Percentiles rank a stretch among this genome's conserved stretches.
Conservation (phyloP, 2,113 vertebrate species). For the Phyllopteryx taeniolatus region DNA sequence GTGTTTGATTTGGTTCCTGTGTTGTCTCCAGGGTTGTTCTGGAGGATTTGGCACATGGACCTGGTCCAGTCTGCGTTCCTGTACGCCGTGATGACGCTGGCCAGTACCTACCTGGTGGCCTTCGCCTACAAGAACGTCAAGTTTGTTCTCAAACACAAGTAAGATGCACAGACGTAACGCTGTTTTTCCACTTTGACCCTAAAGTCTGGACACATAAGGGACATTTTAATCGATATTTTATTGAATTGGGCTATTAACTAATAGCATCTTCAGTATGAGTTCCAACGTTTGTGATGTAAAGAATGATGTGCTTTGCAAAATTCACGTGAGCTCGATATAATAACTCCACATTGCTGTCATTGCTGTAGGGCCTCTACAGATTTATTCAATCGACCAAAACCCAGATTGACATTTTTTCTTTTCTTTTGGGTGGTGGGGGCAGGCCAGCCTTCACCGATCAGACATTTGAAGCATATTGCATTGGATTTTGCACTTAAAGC, state of each 20-base stretch:
- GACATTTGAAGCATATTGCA: too few species aligned
- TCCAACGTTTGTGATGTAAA: not conserved
- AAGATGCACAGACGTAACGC: conserved; percentile 41
- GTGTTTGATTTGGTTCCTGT: not conserved
- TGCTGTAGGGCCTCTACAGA: too few species aligned
- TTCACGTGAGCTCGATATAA: not conserved
- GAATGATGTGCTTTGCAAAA: not conserved
- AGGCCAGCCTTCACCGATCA: too few species aligned
- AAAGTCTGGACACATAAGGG: too few species aligned
- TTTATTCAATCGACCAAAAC: too few species aligned
- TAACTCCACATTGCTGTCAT: not conserved
- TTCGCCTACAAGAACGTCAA: conserved; percentile 99
- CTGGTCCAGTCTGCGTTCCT: conserved; percentile 95
- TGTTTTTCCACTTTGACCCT: too few species aligned
- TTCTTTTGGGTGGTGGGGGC: too few species aligned
- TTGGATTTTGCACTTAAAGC: too few species aligned
- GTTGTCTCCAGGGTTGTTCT: conserved; percentile 84
- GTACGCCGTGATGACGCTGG: conserved; percentile 93
- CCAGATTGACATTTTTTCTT: too few species aligned
- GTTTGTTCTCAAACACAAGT: conserved; percentile 99
- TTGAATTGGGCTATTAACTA: too few species aligned
- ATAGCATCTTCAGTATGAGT: too few species aligned
- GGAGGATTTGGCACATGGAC: conserved; percentile 99
- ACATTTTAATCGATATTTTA: too few species aligned
- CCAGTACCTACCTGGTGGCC: conserved; percentile 96